Base-by-base conservation (phyloP, 2,888 invertebrate species). In the Ethmia dodecea region DNA sequence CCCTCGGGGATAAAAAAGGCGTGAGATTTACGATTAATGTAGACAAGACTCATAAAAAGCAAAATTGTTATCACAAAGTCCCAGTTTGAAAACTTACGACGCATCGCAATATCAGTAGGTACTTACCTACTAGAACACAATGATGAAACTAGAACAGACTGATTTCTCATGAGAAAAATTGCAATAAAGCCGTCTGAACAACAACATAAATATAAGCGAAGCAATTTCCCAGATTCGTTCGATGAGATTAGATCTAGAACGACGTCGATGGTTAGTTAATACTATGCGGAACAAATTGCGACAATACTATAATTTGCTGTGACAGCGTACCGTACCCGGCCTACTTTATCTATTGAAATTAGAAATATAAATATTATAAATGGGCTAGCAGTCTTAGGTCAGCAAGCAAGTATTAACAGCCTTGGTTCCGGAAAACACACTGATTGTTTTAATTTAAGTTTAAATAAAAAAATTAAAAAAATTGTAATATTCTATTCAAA, bases 191-290 rank as follows among this genome's bases (percentile, higher is more conserved):
- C 60, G 55, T 42, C 52, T 55, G 47, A 56, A 61, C 60, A 56
- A 52, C 46, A 71, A 69, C 76, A 75, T 74, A 59, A 68, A 56
- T 64, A 69, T 64, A 62, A 51, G 58, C 61, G 53, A 72, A 60
- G 66, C 54, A 63, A 71, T 78, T 80, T 83, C 78, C 68, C 76
- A 78, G 71, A 71, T 69, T 64, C 57, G 52, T 66, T 68, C 61
- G 60, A 71, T 64, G 61, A 58, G 57, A 51, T 64, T 51, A 54
- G 56, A 81, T 75, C 74, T 78, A 57, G 76, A 71, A 52, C 74
- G 34, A 33, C 39, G 49, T 51, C 63, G 63, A 60, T 60, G 66
- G 58, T 66, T 64, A 67, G 60, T 69, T 71, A 69, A 67, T 71
- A 18, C 16, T 11, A 61, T 65, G 54, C 53, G 49, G 12, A 26